phyloP scores from a whole-genome alignment of 2,797 vertebrate genomes.

The Staurois parvus region DNA sequence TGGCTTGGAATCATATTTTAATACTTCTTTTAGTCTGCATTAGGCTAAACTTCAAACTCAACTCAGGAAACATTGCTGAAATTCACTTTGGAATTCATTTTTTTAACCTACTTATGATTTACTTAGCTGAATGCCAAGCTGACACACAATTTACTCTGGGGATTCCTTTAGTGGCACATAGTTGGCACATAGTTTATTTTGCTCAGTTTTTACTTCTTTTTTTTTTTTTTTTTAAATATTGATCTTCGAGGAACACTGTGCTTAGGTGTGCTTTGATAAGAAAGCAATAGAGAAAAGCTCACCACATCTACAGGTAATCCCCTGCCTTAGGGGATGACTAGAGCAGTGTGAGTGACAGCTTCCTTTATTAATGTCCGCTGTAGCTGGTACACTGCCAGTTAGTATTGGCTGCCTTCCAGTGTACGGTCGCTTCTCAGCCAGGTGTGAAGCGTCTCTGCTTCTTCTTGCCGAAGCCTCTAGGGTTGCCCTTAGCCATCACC shows the following conservation, averaged over 20 bases:
- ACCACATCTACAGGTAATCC: slow-evolving; percentile 51
- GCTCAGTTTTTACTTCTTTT: neutral
- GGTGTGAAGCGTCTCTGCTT: slow-evolving; percentile 83
- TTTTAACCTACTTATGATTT: too few relatives aligned
- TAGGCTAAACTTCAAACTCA: too few relatives aligned
- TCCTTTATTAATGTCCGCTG: slow-evolving; percentile 83
- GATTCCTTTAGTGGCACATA: too few relatives aligned
- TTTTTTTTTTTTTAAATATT: neutral
- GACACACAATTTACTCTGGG: too few relatives aligned
- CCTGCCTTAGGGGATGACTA: slow-evolving; percentile 45
- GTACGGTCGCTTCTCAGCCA: slow-evolving; percentile 80
- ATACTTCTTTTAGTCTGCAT: too few relatives aligned
- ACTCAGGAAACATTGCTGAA: too few relatives aligned
- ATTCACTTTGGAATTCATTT: too few relatives aligned
- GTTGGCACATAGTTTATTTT: neutral
- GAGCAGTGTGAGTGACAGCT: slow-evolving; percentile 73
- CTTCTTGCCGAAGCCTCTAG: slow-evolving; percentile 81
- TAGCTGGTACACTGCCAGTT: slow-evolving; percentile 82
- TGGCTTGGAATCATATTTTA: too few relatives aligned
- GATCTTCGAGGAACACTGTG: slow-evolving; percentile 30
- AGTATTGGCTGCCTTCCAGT: slow-evolving; percentile 78
- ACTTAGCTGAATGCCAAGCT: too few relatives aligned
- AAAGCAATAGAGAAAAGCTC: neutral
- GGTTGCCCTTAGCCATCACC: slow-evolving; percentile 76
- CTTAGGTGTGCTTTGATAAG: neutral